Evolutionary conservation across 2,888 invertebrate species (phyloP).

Genomic region (Hermaeophaga mercurialis): DNA sequence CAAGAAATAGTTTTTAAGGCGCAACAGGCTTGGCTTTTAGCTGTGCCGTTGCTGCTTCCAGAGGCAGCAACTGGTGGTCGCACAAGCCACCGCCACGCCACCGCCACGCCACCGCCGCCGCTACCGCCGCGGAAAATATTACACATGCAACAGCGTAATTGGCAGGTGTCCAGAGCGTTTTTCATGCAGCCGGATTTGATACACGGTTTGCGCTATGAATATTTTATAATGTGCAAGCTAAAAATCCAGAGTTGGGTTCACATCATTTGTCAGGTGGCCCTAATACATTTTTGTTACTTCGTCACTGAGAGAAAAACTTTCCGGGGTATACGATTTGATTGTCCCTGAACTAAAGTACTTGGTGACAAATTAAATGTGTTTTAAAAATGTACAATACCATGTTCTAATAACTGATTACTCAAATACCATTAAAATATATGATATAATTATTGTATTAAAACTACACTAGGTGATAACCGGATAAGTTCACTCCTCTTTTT

Average conservation of each 20-base stretch:
- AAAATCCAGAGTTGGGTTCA: neutral
- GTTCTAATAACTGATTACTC: too few species aligned
- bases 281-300: too few species aligned
- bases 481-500: too few species aligned
- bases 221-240: slow-evolving; percentile 9
- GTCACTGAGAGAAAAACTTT: too few species aligned
- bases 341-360: too few species aligned
- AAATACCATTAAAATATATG: too few species aligned
- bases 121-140: slow-evolving; percentile 50
- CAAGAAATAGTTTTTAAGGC: slow-evolving; percentile 44
- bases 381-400: too few species aligned
- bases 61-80: slow-evolving; percentile 44
- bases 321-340: too few species aligned
- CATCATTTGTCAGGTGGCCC: too few species aligned
- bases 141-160: slow-evolving; percentile 57
- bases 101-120: slow-evolving; percentile 19
- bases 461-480: too few species aligned
- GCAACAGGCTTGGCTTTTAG: slow-evolving; percentile 38
- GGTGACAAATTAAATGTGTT: too few species aligned
- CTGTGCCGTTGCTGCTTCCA: slow-evolving; percentile 6
- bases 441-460: too few species aligned
- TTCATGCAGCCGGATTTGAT: slow-evolving; percentile 24
- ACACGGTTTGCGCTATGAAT: slow-evolving; percentile 22
- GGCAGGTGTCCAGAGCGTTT: slow-evolving; percentile 51
- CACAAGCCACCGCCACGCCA: slow-evolving; percentile 27